phyloP scores from a whole-genome alignment of 2,888 invertebrate genomes.

The Torymus auratus region DNA sequence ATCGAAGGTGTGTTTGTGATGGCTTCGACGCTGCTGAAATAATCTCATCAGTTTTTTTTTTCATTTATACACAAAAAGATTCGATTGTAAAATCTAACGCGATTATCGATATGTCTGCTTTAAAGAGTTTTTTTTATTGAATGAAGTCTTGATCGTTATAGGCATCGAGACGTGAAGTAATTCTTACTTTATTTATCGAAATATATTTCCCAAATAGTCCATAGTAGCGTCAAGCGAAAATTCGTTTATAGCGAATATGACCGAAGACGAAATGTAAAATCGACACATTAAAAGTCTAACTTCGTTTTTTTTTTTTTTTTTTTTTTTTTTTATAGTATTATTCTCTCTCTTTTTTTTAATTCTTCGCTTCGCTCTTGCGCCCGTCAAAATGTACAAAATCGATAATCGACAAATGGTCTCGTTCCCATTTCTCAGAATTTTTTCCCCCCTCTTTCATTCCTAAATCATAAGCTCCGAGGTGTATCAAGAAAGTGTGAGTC shows the following conservation, averaged over 20 bases:
- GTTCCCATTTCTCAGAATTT: neutral
- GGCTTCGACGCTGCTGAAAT: too few species aligned
- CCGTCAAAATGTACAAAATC: conserved; percentile 15
- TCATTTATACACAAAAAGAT: conserved; percentile 31
- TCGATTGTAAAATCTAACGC: conserved; percentile 46
- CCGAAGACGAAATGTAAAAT: conserved; percentile 13
- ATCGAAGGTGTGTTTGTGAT: neutral
- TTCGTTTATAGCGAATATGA: conserved; percentile 18
- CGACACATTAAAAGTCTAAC: conserved; percentile 1
- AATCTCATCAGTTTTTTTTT: neutral
- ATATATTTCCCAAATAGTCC: neutral
- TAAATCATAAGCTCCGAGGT: conserved; percentile 25
- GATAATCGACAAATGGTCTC: conserved; percentile 42
- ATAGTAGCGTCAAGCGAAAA: too few species aligned
- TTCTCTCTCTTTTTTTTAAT: too few species aligned
- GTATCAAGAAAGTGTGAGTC: conserved; percentile 20
- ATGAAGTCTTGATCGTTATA: conserved; percentile 32
- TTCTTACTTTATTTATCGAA: conserved; percentile 25
- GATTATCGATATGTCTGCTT: conserved; percentile 50
- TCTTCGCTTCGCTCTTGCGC: too few species aligned
- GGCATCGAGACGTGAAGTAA: neutral
- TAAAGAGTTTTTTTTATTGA: conserved; percentile 28
- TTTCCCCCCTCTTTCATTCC: neutral
- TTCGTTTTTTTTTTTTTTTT: neutral
- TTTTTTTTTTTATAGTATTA: neutral